Evolutionary conservation across 1,140 invertebrate genomes (phyloP).

Genomic region (Hirudo medicinalis): DNA sequence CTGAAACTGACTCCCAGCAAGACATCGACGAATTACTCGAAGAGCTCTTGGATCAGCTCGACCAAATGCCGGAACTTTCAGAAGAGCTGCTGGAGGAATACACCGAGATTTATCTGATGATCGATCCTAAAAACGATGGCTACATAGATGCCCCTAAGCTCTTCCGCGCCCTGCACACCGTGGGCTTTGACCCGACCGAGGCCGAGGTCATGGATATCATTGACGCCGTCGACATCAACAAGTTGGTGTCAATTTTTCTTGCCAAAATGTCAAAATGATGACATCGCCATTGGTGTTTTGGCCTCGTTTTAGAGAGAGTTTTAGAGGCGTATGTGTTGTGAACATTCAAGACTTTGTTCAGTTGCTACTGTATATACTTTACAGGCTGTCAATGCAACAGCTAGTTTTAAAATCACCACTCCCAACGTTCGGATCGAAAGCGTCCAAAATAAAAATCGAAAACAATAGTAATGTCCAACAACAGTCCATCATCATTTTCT

Average conservation of each 20-base stretch:
- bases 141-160: conserved; percentile 14
- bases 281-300: no score
- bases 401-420: no score
- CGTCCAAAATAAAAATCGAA: no score
- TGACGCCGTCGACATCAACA: conserved; percentile 77
- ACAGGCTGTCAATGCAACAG: no score
- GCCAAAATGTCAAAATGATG: no score
- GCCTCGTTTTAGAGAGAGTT: no score
- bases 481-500: no score
- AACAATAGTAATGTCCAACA: no score
- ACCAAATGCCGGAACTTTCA: background rate
- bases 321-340: no score
- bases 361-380: no score
- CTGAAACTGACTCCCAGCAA: background rate
- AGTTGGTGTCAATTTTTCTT: background rate
- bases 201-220: conserved; percentile 47
- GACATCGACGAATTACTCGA: background rate
- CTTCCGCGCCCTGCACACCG: background rate
- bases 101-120: background rate
- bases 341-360: no score
- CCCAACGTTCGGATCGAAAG: no score
- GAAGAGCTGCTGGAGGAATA: conserved; percentile 1
- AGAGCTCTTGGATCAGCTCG: conserved; percentile 1
- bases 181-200: conserved; percentile 17
- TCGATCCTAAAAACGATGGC: conserved; percentile 5